Evolutionary conservation across 2,113 vertebrate genomes (phyloP), one percentile per base, ranked within the genome.

Genomic region (Zosterops borbonicus): DNA sequence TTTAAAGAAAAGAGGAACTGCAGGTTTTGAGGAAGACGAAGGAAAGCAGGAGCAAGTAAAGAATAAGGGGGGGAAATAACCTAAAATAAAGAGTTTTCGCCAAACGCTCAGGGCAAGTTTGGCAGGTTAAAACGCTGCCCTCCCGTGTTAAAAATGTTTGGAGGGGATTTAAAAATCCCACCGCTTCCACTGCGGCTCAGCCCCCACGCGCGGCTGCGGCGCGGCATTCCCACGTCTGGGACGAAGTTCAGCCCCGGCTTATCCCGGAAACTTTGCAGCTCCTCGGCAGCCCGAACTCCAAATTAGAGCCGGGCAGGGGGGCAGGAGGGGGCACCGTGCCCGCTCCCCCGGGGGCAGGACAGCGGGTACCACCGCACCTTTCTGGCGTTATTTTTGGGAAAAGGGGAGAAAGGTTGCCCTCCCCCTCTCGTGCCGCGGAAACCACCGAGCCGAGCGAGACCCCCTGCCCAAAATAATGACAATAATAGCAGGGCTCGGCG

Each of bases 351-450:
- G 62, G 37, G 39, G 11, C 44, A 52, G 69, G 14, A 29, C 37
- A 25, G 42, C 35, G 46, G 47, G 2, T 3, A 29, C 6, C 37
- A 2, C 7, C 28, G 6, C 0, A 9, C 18, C 3, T 28, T 16
- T 17, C 1, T 1, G 0, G 1, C 0, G 21, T 3, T 7, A 0
- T 8, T 65, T 76, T 76, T 1, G 28, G 63, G 55, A 3, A 14
- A 63, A 37, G 14, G 19, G 53, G 9, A n/a, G 33, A 8, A 44
- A 44, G 35, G 11, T 6, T 15, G 67, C 7, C 62, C 29, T 63
- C 4, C 59, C 81, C 19, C 3, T 4, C 42, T 63, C 53, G 53
- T 20, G 22, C 84, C 35, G 3, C 3, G 14, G 24, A 49, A 78
- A 47, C 11, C 21, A 13, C 22, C 2, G 21, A 28, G 9, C 60